These are phyloP conservation scores for Falco biarmicus DNA, from an alignment of 2,797 vertebrate species.

Conservation along the genomic window DNA sequence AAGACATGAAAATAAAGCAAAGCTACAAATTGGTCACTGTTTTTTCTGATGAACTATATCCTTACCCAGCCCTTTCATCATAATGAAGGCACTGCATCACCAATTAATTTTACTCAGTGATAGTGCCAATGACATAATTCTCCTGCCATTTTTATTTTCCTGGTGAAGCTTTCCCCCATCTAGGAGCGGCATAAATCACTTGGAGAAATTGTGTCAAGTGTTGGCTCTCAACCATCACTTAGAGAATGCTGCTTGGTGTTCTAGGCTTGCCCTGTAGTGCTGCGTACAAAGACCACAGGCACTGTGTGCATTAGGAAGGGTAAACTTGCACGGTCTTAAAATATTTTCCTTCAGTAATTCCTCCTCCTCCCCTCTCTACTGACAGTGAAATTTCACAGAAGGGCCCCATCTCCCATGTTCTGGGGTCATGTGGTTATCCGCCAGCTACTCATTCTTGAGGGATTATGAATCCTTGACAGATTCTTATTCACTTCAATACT, in stretches of 20 bases:
- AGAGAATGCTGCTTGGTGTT: neutral
- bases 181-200: constrained; percentile 22
- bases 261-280: neutral
- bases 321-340: neutral
- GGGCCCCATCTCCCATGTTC: neutral
- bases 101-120: constrained; percentile 58
- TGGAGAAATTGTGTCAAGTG: neutral
- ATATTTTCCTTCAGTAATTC: neutral
- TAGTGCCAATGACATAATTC: constrained; percentile 43
- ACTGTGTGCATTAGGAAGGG: neutral
- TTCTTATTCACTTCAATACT: neutral
- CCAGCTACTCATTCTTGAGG: neutral
- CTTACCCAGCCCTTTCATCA: constrained; percentile 34
- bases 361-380: neutral
- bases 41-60: constrained; percentile 34
- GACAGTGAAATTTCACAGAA: neutral
- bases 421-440: neutral
- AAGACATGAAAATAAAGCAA: constrained; percentile 29
- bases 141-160: constrained; percentile 34
- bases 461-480: neutral
- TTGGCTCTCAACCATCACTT: neutral
- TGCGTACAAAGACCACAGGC: neutral
- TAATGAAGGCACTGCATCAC: constrained; percentile 44
- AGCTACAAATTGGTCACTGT: neutral
- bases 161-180: neutral